Conservation (phyloP, 2,113 vertebrate genomes). For the Oncorhynchus clarkii region DNA sequence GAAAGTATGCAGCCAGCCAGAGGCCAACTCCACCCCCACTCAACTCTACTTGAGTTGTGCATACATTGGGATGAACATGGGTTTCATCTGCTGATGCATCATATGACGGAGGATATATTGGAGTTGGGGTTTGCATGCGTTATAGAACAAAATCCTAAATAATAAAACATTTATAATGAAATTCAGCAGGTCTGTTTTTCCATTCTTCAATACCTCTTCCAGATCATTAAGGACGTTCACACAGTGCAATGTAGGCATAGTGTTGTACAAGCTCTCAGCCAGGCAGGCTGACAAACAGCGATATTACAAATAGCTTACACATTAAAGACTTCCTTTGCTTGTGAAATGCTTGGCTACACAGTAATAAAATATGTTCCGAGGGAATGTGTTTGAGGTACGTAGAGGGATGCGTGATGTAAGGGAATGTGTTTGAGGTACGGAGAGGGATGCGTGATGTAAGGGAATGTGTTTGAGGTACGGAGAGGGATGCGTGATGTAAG, state of each 20-base stretch:
- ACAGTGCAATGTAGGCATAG: neutral
- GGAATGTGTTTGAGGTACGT: no score
- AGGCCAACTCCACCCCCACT: conserved; percentile 7
- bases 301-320: neutral
- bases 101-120: neutral
- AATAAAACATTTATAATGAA: neutral
- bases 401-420: no score
- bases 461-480: neutral
- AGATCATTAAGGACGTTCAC: neutral
- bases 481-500: neutral
- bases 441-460: neutral
- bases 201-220: neutral
- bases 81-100: neutral
- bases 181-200: neutral
- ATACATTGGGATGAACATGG: neutral
- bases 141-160: neutral
- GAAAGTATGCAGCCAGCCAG: conserved; percentile 16
- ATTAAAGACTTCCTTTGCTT: neutral
- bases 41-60: neutral
- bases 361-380: neutral
- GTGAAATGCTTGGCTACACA: neutral
- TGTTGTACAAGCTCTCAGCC: neutral
- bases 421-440: no score
- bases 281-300: neutral
- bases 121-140: neutral